Base-by-base conservation (phyloP, 53 echinoderm and acorn worm genomes). In the Zoroaster sp. region DNA sequence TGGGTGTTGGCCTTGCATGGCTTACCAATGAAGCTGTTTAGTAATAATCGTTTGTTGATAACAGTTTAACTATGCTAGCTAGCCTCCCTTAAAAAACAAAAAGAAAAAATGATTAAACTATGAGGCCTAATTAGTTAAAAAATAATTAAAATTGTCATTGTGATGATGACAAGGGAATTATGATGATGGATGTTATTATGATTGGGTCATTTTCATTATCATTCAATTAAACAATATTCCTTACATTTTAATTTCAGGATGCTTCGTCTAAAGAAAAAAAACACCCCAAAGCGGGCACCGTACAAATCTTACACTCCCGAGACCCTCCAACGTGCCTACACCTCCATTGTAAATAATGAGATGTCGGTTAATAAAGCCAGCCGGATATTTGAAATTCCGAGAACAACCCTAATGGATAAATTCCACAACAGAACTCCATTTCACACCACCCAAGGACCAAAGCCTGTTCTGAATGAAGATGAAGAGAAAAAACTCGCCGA, bases 401-500 rank as follows among this genome's bases (percentile, higher is more conserved):
- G 10, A 47, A 47, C 47, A 4, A 47, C 47, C 12, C 47, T 47
- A 12, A 47, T 47, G 83, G 90, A 83, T 66, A 90, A 90, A 59
- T 38, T 90, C n/a, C 38, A 40, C 18, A 65, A 65, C 1, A 46
- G 63, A 43, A 83, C 74, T 10, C 90, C 90, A 5, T 35, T 82
- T 7, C 23, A 51, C 20, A 74, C 66, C 63, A 90, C 37, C 59
- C 75, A 73, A 59, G 90, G 90, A 20, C 90, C 90, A 15, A 75
- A 66, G 35, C 83, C 90, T 4, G 83, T 90, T 2, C 83, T 90
- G 12, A 74, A 73, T 1, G 40, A 14, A 7, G 66, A 47, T 1
- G 85, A 90, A 65, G 90, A 90, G 39, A 25, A 65, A n/a, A 55
- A 40, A 40, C 74, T 90, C 17, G 75, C 74, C 17, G 36, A 73